Conservation (phyloP, 2,888 invertebrate genomes). For the Lamellibrachia satsuma region DNA sequence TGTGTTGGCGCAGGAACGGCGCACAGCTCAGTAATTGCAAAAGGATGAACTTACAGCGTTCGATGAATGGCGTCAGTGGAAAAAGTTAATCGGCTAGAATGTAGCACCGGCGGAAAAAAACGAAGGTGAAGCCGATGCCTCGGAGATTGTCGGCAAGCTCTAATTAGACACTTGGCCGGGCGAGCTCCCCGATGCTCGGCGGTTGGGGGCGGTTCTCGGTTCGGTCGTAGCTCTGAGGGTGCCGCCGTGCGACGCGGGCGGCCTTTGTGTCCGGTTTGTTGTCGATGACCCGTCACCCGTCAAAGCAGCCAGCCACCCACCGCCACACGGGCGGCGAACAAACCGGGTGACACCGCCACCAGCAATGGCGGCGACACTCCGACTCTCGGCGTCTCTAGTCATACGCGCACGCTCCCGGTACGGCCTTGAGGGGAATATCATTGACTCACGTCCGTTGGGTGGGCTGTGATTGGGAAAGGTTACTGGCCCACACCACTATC, state of each 20-base stretch:
- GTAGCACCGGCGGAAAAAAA: conserved; percentile 10
- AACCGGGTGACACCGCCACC: neutral
- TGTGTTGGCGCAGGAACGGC: neutral
- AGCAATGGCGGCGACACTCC: neutral
- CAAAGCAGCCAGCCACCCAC: neutral
- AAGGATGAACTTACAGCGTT: neutral
- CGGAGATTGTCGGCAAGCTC: neutral
- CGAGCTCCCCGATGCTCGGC: neutral
- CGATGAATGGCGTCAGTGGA: neutral
- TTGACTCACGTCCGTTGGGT: neutral
- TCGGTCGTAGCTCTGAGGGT: neutral
- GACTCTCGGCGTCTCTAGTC: neutral
- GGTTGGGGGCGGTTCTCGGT: neutral
- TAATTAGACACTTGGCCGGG: neutral
- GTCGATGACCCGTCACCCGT: conserved; percentile 5
- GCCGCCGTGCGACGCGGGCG: neutral
- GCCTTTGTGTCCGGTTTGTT: conserved; percentile 3
- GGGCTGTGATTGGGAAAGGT: neutral
- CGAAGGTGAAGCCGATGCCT: neutral
- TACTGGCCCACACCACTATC: neutral
- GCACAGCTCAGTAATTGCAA: neutral
- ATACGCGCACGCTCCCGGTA: neutral
- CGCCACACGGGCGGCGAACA: neutral
- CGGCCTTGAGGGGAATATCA: neutral
- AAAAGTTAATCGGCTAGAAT: neutral